Conservation (phyloP, 2,797 vertebrate genomes). For the Pagetopsis macropterus region DNA sequence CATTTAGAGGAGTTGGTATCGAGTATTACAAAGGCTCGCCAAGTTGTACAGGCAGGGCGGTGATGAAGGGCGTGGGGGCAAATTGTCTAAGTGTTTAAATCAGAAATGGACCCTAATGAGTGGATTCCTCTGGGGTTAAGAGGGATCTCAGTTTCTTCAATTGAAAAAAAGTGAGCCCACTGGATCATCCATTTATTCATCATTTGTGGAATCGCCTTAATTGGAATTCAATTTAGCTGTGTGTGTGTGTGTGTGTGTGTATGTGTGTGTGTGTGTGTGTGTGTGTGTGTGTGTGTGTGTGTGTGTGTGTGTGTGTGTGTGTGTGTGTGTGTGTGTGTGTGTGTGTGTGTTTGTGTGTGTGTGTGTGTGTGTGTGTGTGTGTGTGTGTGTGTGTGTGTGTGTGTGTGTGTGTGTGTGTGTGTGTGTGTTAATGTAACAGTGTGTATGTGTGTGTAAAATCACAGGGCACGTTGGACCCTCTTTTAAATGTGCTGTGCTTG, state of each 20-base stretch:
- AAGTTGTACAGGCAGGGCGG: constrained; percentile 68
- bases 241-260: constrained; percentile 38
- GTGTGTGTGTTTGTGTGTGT: constrained; percentile 21
- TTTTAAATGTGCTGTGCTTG: constrained; percentile 72
- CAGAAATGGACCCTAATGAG: constrained; percentile 63
- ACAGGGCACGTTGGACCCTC: constrained; percentile 52
- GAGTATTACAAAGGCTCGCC: constrained; percentile 80
- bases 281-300: constrained; percentile 28
- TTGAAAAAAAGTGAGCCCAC: constrained; percentile 68
- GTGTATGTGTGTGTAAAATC: constrained; percentile 36
- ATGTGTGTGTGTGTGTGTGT: constrained; percentile 28
- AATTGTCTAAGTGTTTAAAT: constrained; percentile 54
- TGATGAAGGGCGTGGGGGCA: constrained; percentile 23
- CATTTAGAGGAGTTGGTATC: constrained; percentile 81
- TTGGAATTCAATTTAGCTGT: constrained; percentile 80
- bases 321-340: constrained; percentile 31
- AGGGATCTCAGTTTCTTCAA: constrained; percentile 65
- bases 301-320: constrained; percentile 31
- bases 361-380: too few relatives aligned
- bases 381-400: too few relatives aligned
- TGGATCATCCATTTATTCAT: constrained; percentile 75
- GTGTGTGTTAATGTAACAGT: constrained; percentile 7
- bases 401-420: too few relatives aligned
- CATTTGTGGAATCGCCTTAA: constrained; percentile 72
- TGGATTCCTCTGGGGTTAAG: constrained; percentile 57